Evolutionary conservation across 2,797 vertebrate genomes (phyloP).

Genomic region (Alca torda): DNA sequence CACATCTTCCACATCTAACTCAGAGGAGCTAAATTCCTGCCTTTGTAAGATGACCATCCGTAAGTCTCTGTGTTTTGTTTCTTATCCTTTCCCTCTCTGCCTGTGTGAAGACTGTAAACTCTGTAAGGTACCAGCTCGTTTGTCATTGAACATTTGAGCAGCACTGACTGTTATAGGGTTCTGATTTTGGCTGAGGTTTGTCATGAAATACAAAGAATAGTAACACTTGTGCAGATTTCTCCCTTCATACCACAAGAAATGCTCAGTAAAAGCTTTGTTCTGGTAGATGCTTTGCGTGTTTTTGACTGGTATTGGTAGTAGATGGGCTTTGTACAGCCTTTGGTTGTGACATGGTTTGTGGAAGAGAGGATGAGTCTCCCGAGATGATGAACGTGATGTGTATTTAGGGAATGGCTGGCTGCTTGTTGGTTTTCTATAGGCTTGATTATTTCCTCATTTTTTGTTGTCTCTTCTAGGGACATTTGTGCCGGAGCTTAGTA

Average conservation of each 20-base stretch:
- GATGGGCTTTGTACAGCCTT: neutral
- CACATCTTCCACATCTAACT: neutral
- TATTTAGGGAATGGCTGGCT: neutral
- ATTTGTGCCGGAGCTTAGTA: neutral
- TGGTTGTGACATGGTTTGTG: neutral
- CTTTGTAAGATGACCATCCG: neutral
- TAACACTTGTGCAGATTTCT: neutral
- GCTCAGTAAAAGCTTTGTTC: neutral
- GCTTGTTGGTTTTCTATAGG: neutral
- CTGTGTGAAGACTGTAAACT: neutral
- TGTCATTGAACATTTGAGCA: neutral
- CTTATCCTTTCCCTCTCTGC: neutral
- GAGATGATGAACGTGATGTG: neutral
- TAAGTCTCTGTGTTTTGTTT: conserved; percentile 3
- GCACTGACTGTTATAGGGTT: neutral
- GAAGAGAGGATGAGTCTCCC: neutral
- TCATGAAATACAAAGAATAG: neutral
- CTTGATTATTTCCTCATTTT: neutral
- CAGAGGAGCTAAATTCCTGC: neutral
- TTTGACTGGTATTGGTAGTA: neutral
- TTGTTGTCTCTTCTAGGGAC: neutral
- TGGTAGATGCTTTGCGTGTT: neutral
- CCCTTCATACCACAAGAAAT: neutral
- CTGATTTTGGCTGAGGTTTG: neutral
- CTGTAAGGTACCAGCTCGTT: neutral